Conservation (phyloP, 2,888 invertebrate species). For the Sinopyrophorus schimmeli region DNA sequence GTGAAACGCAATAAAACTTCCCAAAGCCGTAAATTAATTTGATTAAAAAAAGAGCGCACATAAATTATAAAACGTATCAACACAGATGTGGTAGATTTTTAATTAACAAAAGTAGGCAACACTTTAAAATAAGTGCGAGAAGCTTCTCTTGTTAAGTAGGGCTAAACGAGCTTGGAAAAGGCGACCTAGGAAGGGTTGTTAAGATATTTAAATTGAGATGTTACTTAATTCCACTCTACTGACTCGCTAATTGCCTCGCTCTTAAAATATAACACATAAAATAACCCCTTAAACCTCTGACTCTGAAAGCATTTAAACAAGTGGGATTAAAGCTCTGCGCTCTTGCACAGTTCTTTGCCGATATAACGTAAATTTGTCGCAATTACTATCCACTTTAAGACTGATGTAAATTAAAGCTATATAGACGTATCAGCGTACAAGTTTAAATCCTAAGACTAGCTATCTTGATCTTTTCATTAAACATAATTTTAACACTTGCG, state of each 20-base stretch:
- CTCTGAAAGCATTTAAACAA: conserved; percentile 36
- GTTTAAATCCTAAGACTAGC: conserved; percentile 14
- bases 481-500: too few species aligned
- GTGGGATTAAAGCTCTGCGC: conserved; percentile 33
- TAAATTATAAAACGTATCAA: conserved; percentile 41
- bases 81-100: conserved; percentile 51
- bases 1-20: conserved; percentile 2
- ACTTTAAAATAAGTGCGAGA: conserved; percentile 40
- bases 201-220: conserved; percentile 57
- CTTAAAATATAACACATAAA: conserved; percentile 53
- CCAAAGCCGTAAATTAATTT: conserved; percentile 18
- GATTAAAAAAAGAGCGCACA: conserved; percentile 26
- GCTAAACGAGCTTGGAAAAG: conserved; percentile 38
- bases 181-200: conserved; percentile 43
- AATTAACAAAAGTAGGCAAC: conserved; percentile 49
- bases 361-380: conserved; percentile 27
- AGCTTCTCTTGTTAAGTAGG: conserved; percentile 31
- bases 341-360: conserved; percentile 25
- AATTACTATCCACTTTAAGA: conserved; percentile 21
- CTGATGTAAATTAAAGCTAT: conserved; percentile 17
- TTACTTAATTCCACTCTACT: conserved; percentile 55
- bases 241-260: conserved; percentile 55
- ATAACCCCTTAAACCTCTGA: conserved; percentile 46
- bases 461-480: conserved; percentile 17
- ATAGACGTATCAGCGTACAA: conserved; percentile 15